Conservation (phyloP, 2,888 invertebrate species). For the Chrysodeixis includens region DNA sequence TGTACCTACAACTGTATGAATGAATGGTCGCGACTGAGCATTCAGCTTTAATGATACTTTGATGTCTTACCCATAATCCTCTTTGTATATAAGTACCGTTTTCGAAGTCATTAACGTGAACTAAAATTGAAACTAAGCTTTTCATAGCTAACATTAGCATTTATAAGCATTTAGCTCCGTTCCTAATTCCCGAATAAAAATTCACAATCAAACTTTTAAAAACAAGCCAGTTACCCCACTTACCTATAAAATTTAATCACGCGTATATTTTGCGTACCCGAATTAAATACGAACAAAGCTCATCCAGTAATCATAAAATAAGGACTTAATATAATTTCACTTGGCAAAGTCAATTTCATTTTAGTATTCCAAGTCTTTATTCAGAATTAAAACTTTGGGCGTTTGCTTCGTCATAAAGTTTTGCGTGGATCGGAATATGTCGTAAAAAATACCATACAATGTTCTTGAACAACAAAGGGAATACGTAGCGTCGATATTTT, state of each 20-base stretch:
- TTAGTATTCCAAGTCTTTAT: constrained; percentile 57
- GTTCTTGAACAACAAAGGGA: constrained; percentile 46
- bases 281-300: constrained; percentile 45
- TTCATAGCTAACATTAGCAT: neutral
- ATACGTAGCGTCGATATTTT: constrained; percentile 31
- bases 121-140: neutral
- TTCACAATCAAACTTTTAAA: neutral
- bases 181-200: neutral
- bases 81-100: neutral
- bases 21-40: neutral
- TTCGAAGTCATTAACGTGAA: neutral
- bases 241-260: neutral
- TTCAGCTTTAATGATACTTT: neutral
- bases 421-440: constrained; percentile 45
- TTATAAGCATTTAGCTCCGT: neutral
- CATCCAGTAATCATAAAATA: constrained; percentile 56
- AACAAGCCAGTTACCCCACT: neutral
- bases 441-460: constrained; percentile 59
- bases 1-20: neutral
- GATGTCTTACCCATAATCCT: neutral
- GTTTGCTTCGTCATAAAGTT: constrained; percentile 51
- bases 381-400: constrained; percentile 58
- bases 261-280: constrained; percentile 15
- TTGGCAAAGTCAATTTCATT: constrained; percentile 57
- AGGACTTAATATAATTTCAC: constrained; percentile 55